Base-by-base conservation (phyloP, 2,113 vertebrate genomes). In the Propithecus coquereli region DNA sequence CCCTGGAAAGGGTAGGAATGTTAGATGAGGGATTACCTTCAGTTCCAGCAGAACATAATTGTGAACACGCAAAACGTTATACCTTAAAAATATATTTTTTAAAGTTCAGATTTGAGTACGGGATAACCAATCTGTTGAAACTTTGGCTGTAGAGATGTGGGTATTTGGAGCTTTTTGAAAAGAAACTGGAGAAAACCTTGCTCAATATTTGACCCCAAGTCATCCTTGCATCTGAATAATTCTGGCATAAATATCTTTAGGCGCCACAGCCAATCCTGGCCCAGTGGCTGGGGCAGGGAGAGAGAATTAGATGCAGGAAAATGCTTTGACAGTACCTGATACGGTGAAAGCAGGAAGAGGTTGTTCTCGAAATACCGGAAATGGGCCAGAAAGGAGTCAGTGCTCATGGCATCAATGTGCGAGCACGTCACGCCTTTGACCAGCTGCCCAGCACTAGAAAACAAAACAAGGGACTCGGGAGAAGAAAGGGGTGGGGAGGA, bases 391-490 rank as follows among this genome's bases (percentile, higher is more conserved):
- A 99, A 99, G 5, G 88, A 30, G 0, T 95, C 96, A 2, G 92
- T 17, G 10, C 81, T 97, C 98, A 99, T 98, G 82, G 90, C 97
- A 25, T 98, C 98, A 47, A 99, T 98, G 79, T 98, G 88, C 16
- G 98, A 95, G 89, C 99, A 99, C 1, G 97, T 98, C 47, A 98
- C 57, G 11, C 99, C 99, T 98, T 99, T 99, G 94, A 99, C 87
- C 95, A 99, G 98, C 92, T 99, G 98, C 87, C 98, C 98, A 32
- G 95, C 89, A 13, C 99, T 99, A 59, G 23, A 81, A 90, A 94
- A 94, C 63, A 40, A 79, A 80, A 88, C 80, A 43, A 59, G 8
- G 74, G 32, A 4, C 14, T n/a, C 5, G 0, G 61, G 43, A 50
- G 14, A 37, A 71, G 57, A 52, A 6, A 5, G 0, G 13, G 7